phyloP scores from a whole-genome alignment of 2,888 invertebrate species.

The Ashinkailepas kermadecensis region DNA sequence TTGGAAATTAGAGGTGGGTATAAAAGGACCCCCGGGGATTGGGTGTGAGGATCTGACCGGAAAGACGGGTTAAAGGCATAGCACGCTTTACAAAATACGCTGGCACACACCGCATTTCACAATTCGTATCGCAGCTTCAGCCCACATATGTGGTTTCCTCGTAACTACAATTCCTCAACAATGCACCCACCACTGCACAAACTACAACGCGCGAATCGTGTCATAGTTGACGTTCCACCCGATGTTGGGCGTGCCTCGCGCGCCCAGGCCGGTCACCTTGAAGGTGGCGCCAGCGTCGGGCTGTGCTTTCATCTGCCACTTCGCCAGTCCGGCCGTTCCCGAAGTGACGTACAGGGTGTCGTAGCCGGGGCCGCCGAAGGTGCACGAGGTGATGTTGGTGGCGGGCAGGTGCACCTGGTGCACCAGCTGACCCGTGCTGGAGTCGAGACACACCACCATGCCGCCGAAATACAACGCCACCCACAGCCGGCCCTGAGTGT shows the following conservation, averaged over 20 bases:
- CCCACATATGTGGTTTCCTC: no score
- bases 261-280: constrained; percentile 28
- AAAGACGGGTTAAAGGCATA: no score
- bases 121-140: no score
- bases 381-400: constrained; percentile 41
- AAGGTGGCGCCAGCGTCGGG: constrained; percentile 29
- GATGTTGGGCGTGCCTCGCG: constrained; percentile 24
- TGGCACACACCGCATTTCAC: no score
- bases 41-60: no score
- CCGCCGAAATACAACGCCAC: constrained; percentile 51
- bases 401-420: constrained; percentile 39
- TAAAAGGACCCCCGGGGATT: no score
- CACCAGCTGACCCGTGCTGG: constrained; percentile 34
- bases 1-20: no score
- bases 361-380: constrained; percentile 43
- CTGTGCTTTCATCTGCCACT: constrained; percentile 32
- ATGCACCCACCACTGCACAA: no score
- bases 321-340: constrained; percentile 34
- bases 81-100: no score
- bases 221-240: constrained; percentile 23
- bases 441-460: constrained; percentile 39
- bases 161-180: no score
- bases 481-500: constrained; percentile 53
- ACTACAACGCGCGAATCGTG: background rate
- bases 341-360: constrained; percentile 43